Percentiles rank a stretch among this genome's conserved stretches.
Conservation (phyloP, 2,113 vertebrate species). For the Microtus oregoni region DNA sequence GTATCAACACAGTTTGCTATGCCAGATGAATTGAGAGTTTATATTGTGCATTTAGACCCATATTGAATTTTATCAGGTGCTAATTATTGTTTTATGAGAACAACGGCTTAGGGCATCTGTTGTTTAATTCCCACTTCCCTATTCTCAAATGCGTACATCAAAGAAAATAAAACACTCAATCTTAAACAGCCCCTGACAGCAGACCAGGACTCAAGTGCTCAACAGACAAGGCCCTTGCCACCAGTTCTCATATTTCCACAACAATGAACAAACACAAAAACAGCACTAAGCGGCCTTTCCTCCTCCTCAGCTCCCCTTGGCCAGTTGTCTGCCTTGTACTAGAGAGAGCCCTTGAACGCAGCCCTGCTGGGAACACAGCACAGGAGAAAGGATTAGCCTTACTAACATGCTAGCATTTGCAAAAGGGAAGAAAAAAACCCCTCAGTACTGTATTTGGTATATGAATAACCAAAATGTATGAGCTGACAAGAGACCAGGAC, state of each 20-base stretch:
- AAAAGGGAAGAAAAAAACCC: conserved; percentile 80
- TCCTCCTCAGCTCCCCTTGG: conserved; percentile 90
- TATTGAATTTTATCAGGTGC: conserved; percentile 89
- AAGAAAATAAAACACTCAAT: conserved; percentile 94
- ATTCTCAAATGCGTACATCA: conserved; percentile 92
- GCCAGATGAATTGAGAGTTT: conserved; percentile 78
- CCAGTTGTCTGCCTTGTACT: conserved; percentile 91
- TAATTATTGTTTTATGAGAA: conserved; percentile 92
- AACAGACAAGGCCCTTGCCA: conserved; percentile 93
- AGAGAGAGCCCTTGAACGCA: conserved; percentile 88
- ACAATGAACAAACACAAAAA: conserved; percentile 94
- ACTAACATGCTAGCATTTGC: conserved; percentile 88
- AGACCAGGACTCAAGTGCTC: conserved; percentile 91
- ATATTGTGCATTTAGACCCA: conserved; percentile 81
- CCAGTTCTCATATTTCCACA: conserved; percentile 94
- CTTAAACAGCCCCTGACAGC: conserved; percentile 92
- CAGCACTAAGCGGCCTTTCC: conserved; percentile 91
- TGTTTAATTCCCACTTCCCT: conserved; percentile 93
- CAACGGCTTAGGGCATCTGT: conserved; percentile 91
- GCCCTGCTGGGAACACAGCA: conserved; percentile 89
- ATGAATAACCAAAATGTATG: conserved; percentile 91
- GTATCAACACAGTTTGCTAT: conserved; percentile 72
- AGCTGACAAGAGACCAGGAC: conserved; percentile 90
- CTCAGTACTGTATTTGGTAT: conserved; percentile 88
- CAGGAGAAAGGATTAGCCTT: conserved; percentile 90